A percentile compares a stretch with the other conserved stretches of the same genome.
Evolutionary conservation across 2,888 invertebrate genomes (phyloP).

Genomic region (Sthenelais limicola): DNA sequence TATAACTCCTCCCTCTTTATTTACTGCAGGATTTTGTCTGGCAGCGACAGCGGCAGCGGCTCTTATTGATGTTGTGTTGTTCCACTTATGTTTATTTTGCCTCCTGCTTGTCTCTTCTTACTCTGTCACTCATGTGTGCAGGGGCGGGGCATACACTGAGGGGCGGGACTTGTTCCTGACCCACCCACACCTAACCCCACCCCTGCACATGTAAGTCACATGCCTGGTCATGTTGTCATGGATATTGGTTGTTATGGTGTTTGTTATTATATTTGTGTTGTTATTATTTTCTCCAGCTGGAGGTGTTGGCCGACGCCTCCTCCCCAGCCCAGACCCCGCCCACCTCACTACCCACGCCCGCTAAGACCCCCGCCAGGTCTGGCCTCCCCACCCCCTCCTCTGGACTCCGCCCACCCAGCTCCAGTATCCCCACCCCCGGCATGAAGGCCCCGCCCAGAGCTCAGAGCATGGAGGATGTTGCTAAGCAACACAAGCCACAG

Average conservation of each 20-base stretch:
- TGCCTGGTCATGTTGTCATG: slow-evolving; percentile 37
- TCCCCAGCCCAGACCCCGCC: slow-evolving; percentile 16
- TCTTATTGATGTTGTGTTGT: no score
- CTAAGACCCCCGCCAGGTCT: slow-evolving; percentile 21
- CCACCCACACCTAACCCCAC: no score
- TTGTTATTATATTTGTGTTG: slow-evolving; percentile 18
- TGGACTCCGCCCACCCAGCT: slow-evolving; percentile 13
- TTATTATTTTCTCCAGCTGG: slow-evolving; percentile 28
- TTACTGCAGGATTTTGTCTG: no score
- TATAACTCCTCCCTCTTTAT: no score
- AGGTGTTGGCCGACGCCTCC: slow-evolving; percentile 6
- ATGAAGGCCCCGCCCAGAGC: slow-evolving; percentile 38
- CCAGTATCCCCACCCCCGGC: slow-evolving; percentile 42
- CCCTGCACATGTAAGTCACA: no score
- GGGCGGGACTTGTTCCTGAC: no score
- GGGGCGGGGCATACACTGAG: no score
- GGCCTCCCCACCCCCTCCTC: slow-evolving; percentile 34
- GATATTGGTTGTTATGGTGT: slow-evolving; percentile 9
- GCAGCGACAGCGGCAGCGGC: no score
- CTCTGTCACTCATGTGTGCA: no score
- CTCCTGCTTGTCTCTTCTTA: no score
- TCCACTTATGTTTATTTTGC: no score
- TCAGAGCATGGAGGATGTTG: slow-evolving; percentile 49
- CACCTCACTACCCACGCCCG: neutral
- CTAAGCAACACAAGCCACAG: slow-evolving; percentile 45